Percentiles rank a stretch among this genome's conserved stretches.
Conservation (phyloP, 1,140 invertebrate species). For the Drosophila biarmipes region DNA sequence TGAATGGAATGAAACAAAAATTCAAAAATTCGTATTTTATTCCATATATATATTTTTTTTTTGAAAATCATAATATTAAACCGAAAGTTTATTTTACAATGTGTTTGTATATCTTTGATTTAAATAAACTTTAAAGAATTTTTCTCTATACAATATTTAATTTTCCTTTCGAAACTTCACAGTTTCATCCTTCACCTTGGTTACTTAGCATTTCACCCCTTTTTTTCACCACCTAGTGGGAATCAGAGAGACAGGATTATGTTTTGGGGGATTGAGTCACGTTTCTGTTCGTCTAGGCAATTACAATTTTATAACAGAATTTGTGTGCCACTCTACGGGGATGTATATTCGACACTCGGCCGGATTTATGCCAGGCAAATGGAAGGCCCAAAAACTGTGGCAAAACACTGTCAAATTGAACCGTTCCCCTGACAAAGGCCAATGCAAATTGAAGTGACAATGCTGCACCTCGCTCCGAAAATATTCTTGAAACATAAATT, state of each 20-base stretch:
- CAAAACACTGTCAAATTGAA: background rate
- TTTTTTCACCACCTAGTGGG: no score
- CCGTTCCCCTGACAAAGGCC: slow-evolving; percentile 23
- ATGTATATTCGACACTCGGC: background rate
- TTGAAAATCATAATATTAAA: no score
- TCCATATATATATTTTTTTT: no score
- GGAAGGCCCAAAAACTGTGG: background rate
- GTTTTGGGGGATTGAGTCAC: slow-evolving; percentile 27
- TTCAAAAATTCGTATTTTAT: no score
- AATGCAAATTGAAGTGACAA: slow-evolving; percentile 59
- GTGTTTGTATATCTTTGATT: no score
- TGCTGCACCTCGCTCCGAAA: background rate
- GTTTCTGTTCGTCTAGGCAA: slow-evolving; percentile 34
- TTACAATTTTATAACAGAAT: slow-evolving; percentile 54
- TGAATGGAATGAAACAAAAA: no score
- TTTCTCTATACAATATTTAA: no score
- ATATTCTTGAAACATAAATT: slow-evolving; percentile 45
- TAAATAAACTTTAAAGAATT: no score
- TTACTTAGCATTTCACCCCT: no score
- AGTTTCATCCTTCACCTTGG: background rate
- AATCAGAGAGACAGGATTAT: slow-evolving; percentile 9
- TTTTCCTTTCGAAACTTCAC: background rate
- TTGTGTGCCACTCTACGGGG: slow-evolving; percentile 2
- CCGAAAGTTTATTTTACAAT: no score
- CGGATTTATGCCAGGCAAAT: background rate